Evolutionary conservation across 1,140 invertebrate genomes (phyloP).

Genomic region (Pseudomyrmex pallidus): DNA sequence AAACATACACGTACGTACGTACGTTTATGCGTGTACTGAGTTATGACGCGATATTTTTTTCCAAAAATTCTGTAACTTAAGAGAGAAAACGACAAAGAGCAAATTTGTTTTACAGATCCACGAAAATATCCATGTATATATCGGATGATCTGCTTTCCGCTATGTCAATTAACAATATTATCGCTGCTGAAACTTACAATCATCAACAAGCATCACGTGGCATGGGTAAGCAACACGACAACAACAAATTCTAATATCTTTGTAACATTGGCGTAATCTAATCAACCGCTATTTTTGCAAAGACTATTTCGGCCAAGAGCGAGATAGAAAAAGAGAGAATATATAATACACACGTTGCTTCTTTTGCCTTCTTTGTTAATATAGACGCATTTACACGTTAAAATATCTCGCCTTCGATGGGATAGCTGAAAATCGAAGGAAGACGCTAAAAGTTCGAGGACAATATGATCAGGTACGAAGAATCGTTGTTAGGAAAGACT

Average conservation of each 20-base stretch:
- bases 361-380: slow-evolving; percentile 22
- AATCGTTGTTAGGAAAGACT: slow-evolving; percentile 65
- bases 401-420: slow-evolving; percentile 26
- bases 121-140: slow-evolving; percentile 35
- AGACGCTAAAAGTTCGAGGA: slow-evolving; percentile 22
- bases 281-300: slow-evolving; percentile 1
- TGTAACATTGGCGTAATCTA: slow-evolving; percentile 20
- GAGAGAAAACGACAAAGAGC: too few relatives aligned
- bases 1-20: background rate
- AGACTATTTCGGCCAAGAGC: background rate
- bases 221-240: background rate
- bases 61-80: too few relatives aligned
- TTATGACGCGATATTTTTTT: too few relatives aligned
- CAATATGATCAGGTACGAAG: slow-evolving; percentile 68
- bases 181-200: background rate
- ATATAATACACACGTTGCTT: background rate
- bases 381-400: background rate
- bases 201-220: background rate
- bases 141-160: slow-evolving; percentile 30
- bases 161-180: slow-evolving; percentile 27
- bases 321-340: background rate
- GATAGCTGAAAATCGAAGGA: slow-evolving; percentile 1
- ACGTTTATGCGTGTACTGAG: too few relatives aligned
- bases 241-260: slow-evolving; percentile 28
- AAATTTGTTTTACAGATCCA: background rate